phyloP scores from a whole-genome alignment of 2,888 invertebrate species.

The Drosophila anomalata region DNA sequence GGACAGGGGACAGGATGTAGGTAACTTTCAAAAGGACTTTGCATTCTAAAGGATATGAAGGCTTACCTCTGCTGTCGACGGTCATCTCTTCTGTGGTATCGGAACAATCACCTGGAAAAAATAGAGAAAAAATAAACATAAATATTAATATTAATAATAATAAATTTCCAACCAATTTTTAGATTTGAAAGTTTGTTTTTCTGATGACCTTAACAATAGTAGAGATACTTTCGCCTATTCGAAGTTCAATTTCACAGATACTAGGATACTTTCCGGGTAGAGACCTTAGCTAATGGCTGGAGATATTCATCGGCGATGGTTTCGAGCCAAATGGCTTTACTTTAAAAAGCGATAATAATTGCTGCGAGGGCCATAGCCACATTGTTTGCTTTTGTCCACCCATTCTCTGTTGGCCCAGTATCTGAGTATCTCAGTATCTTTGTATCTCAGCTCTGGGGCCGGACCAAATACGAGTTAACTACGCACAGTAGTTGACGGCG shows the following conservation, averaged over 20 bases:
- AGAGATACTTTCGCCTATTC: not conserved
- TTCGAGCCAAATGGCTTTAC: conserved; percentile 38
- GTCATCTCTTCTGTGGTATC: conserved; percentile 84
- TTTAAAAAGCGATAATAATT: conserved; percentile 67
- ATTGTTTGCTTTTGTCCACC: conserved; percentile 55
- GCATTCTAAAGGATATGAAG: not conserved
- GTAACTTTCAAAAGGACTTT: not conserved
- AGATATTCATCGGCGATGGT: conserved; percentile 28
- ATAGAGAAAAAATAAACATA: conserved; percentile 13
- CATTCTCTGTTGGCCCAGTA: conserved; percentile 36
- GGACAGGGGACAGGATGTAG: conserved; percentile 20
- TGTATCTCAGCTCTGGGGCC: not conserved
- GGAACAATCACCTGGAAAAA: conserved; percentile 83
- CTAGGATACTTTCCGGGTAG: not conserved
- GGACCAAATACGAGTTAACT: conserved; percentile 11
- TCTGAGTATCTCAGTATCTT: conserved; percentile 27
- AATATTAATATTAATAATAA: not conserved
- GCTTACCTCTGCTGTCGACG: conserved; percentile 83
- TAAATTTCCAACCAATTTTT: too few species aligned
- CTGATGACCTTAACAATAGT: not conserved
- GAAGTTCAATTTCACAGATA: conserved; percentile 2
- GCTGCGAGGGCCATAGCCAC: conserved; percentile 74
- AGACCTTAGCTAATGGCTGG: conserved; percentile 30
- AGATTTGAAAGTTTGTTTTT: not conserved
- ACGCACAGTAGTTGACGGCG: conserved; percentile 45